Base-by-base conservation (phyloP, 2,797 vertebrate species). In the Scyliorhinus canicula region DNA sequence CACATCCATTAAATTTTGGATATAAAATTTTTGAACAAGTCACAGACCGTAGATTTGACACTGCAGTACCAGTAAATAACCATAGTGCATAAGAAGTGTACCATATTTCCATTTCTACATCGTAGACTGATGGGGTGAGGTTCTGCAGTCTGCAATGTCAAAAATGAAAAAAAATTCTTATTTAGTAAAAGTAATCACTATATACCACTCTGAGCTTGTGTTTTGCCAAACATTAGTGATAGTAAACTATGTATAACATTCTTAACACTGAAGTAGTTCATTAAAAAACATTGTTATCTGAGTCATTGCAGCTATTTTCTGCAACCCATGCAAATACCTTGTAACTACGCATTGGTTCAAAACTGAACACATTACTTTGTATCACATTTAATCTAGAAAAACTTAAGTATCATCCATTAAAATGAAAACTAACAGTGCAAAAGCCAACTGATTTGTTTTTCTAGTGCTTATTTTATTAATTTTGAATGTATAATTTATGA, bases 81-180 rank as follows among this genome's bases (percentile, higher is more conserved):
- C 93, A 71, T 93, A 94, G 69, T 94, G 93, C 93, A 94, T 94
- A 94, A 94, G 93, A 94, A 94, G 93, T 94, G 93, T 94, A 94
- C 93, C 93, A 94, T 94, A 94, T 94, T 94, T 94, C 93, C 93
- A 94, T 94, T 94, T 94, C 93, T 94, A 94, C 93, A 94, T 94
- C 93, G 93, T 94, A 94, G 93, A 94, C 93, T 94, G 93, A 94
- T 94, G 93, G 93, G 93, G 93, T 94, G 93, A 74, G 93, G 93
- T 94, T 94, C 93, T 94, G 93, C 93, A 94, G 93, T 94, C 93
- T 94, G 93, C 93, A 94, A 94, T 94, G 93, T 94, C 69, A 94
- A 94, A 74, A 94, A 94, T 94, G 93, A 94, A 94, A 94, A 93
- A 94, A 94, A 94, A 94, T 94, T 50, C 93, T 94, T 94, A 94